Base-by-base conservation (phyloP, 2,797 vertebrate species). In the Lutjanus argentimaculatus region DNA sequence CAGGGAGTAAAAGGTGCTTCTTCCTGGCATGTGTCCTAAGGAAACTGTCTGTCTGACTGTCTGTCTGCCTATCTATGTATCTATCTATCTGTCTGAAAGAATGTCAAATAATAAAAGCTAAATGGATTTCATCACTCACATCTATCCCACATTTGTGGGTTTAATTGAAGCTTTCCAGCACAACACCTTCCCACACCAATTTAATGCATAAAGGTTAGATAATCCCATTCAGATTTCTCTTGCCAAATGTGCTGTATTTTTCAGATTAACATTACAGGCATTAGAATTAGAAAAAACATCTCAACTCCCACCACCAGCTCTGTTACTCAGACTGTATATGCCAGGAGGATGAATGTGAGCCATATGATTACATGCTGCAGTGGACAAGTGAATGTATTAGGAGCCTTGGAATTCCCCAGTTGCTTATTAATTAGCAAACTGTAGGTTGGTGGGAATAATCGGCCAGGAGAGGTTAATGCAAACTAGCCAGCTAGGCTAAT, bases 351-450 rank as follows among this genome's bases (percentile, higher is more conserved):
- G 72, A 85, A 79, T 84, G 63, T 76, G 82, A 83, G 85, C 78
- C 84, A 49, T 76, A 86, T 87, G 84, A 89, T 86, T 89, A 85
- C 83, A 92, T 84, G 83, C 86, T 89, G 84, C 88, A 88, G 84
- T 89, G 85, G 80, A 88, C 86, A 89, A 86, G 72, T 72, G 87
- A 88, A 91, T 92, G 83, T 56, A 85, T 92, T 90, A 87, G 68
- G 82, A 80, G 74, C 77, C 70, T 76, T 73, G 82, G 83, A 90
- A 88, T 86, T 78, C 85, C 86, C 91, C 78, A 80, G 87, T 75
- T 90, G 80, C 84, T 85, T 88, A 87, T 90, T 88, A 89, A 92
- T 89, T 85, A 88, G 68, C 75, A 75, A 63, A 56, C 73, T 64
- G 82, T 81, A 79, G 57, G 80, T 78, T 87, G 85, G 77, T 71